Conservation (phyloP, 1,140 invertebrate genomes). For the Musca domestica region DNA sequence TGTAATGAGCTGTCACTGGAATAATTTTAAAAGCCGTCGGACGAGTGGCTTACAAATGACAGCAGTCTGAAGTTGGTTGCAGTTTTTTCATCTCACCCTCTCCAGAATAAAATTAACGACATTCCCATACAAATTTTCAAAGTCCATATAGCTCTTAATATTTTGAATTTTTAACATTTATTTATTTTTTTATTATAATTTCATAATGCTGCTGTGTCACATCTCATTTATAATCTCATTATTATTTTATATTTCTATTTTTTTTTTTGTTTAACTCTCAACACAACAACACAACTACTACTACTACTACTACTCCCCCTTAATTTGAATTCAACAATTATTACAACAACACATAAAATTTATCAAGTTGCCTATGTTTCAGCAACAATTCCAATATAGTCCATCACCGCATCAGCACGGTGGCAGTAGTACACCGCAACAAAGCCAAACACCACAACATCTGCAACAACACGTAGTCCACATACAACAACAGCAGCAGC, state of each 20-base stretch:
- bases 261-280: background rate
- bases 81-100: too few species aligned
- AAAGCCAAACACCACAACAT: constrained; percentile 48
- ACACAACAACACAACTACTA: constrained; percentile 5
- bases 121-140: too few species aligned
- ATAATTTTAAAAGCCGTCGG: too few species aligned
- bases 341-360: constrained; percentile 29
- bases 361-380: constrained; percentile 53
- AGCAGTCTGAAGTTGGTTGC: too few species aligned
- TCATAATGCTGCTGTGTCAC: too few species aligned
- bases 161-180: too few species aligned
- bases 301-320: background rate
- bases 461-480: constrained; percentile 53
- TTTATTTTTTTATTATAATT: too few species aligned
- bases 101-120: too few species aligned
- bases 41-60: too few species aligned
- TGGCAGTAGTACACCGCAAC: constrained; percentile 42
- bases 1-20: too few species aligned
- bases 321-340: constrained; percentile 8
- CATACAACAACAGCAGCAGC: constrained; percentile 46
- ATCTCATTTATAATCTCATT: background rate
- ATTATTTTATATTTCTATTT: background rate
- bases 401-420: constrained; percentile 51
- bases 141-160: too few species aligned
- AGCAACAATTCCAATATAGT: constrained; percentile 54